Evolutionary conservation across 2,113 vertebrate species (phyloP), one percentile per base, ranked within the genome.

Genomic region (Steatornis caripensis): DNA sequence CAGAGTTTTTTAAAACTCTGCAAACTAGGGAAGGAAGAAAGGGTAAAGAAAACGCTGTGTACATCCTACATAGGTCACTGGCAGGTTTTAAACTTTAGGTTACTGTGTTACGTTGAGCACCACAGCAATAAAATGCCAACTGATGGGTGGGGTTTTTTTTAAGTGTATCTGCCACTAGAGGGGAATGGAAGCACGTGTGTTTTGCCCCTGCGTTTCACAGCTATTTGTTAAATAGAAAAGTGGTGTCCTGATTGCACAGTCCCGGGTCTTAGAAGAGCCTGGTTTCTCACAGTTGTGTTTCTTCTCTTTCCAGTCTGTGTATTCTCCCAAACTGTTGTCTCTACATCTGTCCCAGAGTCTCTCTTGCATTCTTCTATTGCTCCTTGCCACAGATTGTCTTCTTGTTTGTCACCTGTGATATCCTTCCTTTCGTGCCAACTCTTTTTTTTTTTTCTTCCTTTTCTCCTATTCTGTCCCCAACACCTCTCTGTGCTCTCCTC

Each of bases 101-200:
- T 61, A 6, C 19, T 29, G 4, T 90, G 32, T 70, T 70, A 41
- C 22, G 66, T 80, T 77, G 29, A 58, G 32, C 46, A 36, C 15
- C 48, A 6, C 26, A 39, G 69, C 45, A 69, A n/a, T 70, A 45
- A 84, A 72, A 53, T 76, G 46, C 29, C 43, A 16, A 68, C 26
- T 32, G 15, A 21, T 64, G 43, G 8, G 39, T n/a, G n/a, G 41
- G 32, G 6, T 39, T 90, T 62, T 81, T 48, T 84, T 46, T 2
- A 45, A 75, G 32, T 69, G 29, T 94, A 76, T 90, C 75, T 97
- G 93, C 94, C 94, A 70, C 95, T 97, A 97, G 94, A 89, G 94
- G 95, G 96, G 92, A 96, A 97, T 93, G 94, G 71, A 96, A 92
- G 90, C 51, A 77, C 41, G 3, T 29, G 41, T 29, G 41, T 53